Conservation (phyloP, 2,797 vertebrate species). For the Rhynchonycteris naso region DNA sequence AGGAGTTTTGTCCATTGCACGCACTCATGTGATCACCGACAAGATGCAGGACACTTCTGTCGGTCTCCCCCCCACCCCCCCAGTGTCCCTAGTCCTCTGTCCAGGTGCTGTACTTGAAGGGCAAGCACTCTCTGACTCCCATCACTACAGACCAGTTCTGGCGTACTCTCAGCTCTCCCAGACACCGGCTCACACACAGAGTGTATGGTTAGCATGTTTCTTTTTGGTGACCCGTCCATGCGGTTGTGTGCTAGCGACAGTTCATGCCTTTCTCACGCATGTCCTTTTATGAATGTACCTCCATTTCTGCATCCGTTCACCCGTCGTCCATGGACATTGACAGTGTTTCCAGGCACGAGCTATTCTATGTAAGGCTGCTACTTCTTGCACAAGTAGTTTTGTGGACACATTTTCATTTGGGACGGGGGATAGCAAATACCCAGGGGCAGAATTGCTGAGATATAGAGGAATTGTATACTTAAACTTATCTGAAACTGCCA, state of each 20-base stretch:
- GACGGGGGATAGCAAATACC: neutral
- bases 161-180: neutral
- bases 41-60: accelerated
- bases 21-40: accelerated
- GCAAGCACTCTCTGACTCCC: neutral
- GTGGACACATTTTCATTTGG: neutral
- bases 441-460: neutral
- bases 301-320: accelerated
- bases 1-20: accelerated
- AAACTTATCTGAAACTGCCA: neutral
- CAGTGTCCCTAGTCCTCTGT: neutral
- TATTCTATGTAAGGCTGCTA: neutral
- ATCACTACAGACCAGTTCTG: accelerated
- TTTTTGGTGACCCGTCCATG: neutral
- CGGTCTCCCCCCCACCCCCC: accelerated
- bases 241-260: too few relatives aligned
- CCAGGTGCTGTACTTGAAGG: neutral
- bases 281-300: neutral
- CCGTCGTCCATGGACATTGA: neutral
- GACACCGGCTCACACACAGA: neutral
- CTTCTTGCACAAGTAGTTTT: neutral
- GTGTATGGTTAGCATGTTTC: too few relatives aligned
- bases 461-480: neutral
- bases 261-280: neutral
- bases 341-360: neutral